Evolutionary conservation across 2,113 vertebrate species (phyloP).

Genomic region (Collichthys lucidus): DNA sequence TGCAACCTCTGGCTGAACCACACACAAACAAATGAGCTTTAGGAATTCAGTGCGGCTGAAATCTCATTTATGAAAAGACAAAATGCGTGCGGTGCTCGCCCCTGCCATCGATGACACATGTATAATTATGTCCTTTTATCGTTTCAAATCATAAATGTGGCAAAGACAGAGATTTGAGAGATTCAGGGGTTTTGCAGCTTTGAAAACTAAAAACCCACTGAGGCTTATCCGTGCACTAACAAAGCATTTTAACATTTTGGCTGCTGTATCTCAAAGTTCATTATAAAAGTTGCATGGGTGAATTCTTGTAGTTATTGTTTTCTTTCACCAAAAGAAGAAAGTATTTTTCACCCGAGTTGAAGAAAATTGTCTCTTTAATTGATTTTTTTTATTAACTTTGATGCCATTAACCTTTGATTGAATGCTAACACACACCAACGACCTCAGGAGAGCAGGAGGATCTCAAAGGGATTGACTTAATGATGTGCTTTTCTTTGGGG

Average conservation of each 20-base stretch:
- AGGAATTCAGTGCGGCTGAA: slow-evolving; percentile 25
- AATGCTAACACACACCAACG: slow-evolving; percentile 21
- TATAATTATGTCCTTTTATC: slow-evolving; percentile 22
- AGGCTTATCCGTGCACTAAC: neutral
- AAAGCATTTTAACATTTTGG: neutral
- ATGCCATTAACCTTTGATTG: slow-evolving; percentile 49
- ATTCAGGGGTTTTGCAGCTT: neutral
- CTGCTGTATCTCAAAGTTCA: neutral
- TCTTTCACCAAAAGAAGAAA: neutral
- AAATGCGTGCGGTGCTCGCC: slow-evolving; percentile 23
- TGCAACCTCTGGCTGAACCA: slow-evolving; percentile 64
- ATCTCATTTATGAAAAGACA: slow-evolving; percentile 6
- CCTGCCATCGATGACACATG: neutral
- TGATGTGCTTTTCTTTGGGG: slow-evolving; percentile 14
- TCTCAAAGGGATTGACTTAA: slow-evolving; percentile 6
- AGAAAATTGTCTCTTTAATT: slow-evolving; percentile 41
- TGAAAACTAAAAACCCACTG: neutral
- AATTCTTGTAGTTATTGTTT: neutral
- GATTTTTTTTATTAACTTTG: slow-evolving; percentile 54
- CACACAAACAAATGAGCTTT: slow-evolving; percentile 62
- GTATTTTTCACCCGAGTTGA: slow-evolving; percentile 29
- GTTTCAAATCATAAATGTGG: neutral
- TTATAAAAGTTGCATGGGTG: neutral
- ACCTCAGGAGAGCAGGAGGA: too few species aligned
- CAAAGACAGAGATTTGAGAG: neutral